Base-by-base conservation (phyloP, 2,113 vertebrate genomes). In the Psittacula cyanocephala region DNA sequence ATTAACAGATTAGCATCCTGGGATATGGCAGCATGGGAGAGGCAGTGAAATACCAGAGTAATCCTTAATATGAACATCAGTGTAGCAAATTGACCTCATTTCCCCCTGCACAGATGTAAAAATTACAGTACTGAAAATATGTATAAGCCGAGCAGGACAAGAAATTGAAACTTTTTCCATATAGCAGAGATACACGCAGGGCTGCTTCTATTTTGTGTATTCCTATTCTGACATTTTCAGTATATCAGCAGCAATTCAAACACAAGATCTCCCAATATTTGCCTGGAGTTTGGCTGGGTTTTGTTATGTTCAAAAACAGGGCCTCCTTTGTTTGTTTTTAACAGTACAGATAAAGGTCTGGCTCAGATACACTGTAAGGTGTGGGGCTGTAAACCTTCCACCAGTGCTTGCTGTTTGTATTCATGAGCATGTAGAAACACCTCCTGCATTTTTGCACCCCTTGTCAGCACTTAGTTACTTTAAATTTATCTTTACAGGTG, bases 91-190 rank as follows among this genome's bases (percentile, higher is more conserved):
- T 25, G 11, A 29, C 18, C 47, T 47, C 11, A 59, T 83, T 86
- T 79, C 17, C 15, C 47, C 0, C 0, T 75, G 37, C 33, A 14
- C n/a, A 81, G 46, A 55, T 3, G 0, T 68, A 71, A 63, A 24
- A 2, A 9, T 72, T 47, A 44, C 43, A 29, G 17, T 64, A 62
- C 13, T 63, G 71, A 75, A 83, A 88, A 63, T 37, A 25, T 15
- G 47, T 6, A 9, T 69, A 62, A 86, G 33, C 19, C 13, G 65
- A 62, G 20, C 7, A 35, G 62, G 25, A 79, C 25, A 90, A 94
- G 62, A 76, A 91, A 47, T 23, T 3, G 4, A 69, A 75, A 20
- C 19, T n/a, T 74, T 17, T 57, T 55, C 35, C 11, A 12, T 49
- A 7, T 57, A 19, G 47, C 75, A 75, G 8, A 57, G 2, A 6